Conservation (phyloP, 2,797 vertebrate species). For the Lemur catta region DNA sequence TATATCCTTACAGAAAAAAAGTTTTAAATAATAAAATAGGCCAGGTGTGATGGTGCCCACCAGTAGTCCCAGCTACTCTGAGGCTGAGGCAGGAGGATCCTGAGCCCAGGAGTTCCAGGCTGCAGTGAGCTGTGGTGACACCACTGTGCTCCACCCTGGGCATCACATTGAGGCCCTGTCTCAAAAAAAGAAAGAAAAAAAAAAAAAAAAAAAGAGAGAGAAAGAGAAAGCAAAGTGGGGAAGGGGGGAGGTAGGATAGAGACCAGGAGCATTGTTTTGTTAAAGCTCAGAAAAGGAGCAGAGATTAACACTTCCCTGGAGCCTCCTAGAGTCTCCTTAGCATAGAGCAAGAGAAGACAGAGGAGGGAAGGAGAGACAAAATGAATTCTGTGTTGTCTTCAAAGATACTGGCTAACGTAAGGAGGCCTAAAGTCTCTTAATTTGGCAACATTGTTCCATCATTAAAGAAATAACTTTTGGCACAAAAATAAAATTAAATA, state of each 20-base stretch:
- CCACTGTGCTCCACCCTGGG: background rate
- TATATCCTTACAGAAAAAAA: background rate
- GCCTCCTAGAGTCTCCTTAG: background rate
- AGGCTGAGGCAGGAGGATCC: background rate
- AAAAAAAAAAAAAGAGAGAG: background rate
- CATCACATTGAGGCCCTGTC: background rate
- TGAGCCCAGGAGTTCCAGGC: background rate
- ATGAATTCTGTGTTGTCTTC: background rate
- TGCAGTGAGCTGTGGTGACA: background rate
- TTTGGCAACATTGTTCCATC: background rate
- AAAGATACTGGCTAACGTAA: background rate
- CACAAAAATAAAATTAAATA: conserved; percentile 17
- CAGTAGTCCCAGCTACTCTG: background rate
- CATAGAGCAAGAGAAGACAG: background rate
- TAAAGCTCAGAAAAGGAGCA: conserved; percentile 28
- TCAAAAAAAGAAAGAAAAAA: background rate
- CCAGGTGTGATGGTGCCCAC: too few relatives aligned
- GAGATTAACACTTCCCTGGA: background rate
- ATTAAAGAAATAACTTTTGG: conserved; percentile 17
- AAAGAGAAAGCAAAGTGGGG: background rate
- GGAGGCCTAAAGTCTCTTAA: background rate
- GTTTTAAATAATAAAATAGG: background rate
- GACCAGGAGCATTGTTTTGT: background rate
- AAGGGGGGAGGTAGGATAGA: background rate
- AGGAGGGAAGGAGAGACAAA: background rate